phyloP scores from a whole-genome alignment of 2,113 vertebrate genomes.

The Serilophus lunatus region DNA sequence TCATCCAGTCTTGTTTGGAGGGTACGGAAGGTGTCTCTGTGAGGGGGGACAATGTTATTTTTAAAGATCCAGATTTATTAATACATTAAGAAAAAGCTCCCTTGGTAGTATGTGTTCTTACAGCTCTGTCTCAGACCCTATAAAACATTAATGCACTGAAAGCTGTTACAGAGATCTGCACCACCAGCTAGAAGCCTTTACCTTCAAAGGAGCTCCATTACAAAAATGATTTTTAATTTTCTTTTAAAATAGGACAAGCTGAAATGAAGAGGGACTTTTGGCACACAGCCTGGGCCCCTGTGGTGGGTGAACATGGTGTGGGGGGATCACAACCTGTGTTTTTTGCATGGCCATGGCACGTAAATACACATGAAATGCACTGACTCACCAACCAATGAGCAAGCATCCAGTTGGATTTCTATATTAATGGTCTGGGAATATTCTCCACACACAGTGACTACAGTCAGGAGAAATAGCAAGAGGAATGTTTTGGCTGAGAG shows the following conservation, averaged over 20 bases:
- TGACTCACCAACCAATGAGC: background rate
- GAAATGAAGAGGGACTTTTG: background rate
- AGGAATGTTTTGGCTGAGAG: background rate
- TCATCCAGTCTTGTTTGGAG: conserved; percentile 39
- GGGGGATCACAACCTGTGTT: background rate
- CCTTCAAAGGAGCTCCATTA: conserved; percentile 46
- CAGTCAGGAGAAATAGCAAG: background rate
- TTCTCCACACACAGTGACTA: background rate
- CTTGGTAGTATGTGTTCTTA: conserved; percentile 79
- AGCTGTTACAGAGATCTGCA: conserved; percentile 77
- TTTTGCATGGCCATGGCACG: background rate
- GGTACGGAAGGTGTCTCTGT: background rate
- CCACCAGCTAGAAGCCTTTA: conserved; percentile 55
- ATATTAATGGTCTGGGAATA: conserved; percentile 44
- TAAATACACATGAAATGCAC: background rate
- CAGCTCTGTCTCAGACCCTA: conserved; percentile 81
- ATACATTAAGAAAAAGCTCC: conserved; percentile 77
- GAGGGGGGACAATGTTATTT: conserved; percentile 59
- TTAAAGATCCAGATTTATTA: conserved; percentile 80
- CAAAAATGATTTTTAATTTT: conserved; percentile 10
- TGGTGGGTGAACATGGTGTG: background rate
- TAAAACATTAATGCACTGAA: conserved; percentile 86
- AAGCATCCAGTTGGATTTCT: background rate
- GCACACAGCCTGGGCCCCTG: background rate
- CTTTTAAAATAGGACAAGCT: background rate